These are phyloP conservation scores for Karalla daura DNA, from an alignment of 2,797 vertebrate species.

Conservation along the genomic window DNA sequence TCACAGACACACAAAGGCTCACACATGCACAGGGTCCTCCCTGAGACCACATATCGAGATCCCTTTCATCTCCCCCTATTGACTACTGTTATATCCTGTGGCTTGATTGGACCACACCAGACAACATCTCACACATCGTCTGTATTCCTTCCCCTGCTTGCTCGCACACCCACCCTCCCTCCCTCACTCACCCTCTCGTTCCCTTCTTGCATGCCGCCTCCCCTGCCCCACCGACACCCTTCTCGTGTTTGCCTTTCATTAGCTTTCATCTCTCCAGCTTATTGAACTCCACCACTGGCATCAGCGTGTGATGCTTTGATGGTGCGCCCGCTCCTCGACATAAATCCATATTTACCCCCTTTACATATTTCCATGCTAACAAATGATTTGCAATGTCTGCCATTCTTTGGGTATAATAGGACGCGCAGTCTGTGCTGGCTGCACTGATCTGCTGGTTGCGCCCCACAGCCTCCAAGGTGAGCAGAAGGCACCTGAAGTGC, in stretches of 20 bases:
- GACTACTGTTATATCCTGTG: constrained; percentile 79
- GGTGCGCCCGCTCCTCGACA: constrained; percentile 72
- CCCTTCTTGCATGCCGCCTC: constrained; percentile 44
- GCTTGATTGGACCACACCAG: constrained; percentile 80
- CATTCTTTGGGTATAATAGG: constrained; percentile 50
- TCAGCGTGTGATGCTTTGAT: constrained; percentile 80
- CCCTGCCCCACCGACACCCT: constrained; percentile 57
- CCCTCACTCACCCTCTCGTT: constrained; percentile 11
- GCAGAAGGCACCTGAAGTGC: constrained; percentile 36
- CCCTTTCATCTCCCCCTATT: constrained; percentile 81
- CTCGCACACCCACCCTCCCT: constrained; percentile 20
- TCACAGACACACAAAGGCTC: constrained; percentile 46
- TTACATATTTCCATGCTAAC: constrained; percentile 76
- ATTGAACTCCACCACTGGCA: constrained; percentile 84
- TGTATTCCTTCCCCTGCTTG: constrained; percentile 53
- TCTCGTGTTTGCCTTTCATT: constrained; percentile 85
- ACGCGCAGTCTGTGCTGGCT: constrained; percentile 28
- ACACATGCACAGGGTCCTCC: constrained; percentile 49
- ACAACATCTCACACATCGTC: constrained; percentile 65
- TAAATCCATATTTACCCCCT: constrained; percentile 83
- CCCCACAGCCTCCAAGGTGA: constrained; percentile 16
- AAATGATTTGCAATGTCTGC: constrained; percentile 74
- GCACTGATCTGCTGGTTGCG: constrained; percentile 24
- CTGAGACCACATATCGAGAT: constrained; percentile 68
- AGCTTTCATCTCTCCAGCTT: constrained; percentile 85